These are phyloP conservation scores for Telmatochromis brachygnathus DNA, from an alignment of 2,113 vertebrate genomes.

Conservation along the genomic window DNA sequence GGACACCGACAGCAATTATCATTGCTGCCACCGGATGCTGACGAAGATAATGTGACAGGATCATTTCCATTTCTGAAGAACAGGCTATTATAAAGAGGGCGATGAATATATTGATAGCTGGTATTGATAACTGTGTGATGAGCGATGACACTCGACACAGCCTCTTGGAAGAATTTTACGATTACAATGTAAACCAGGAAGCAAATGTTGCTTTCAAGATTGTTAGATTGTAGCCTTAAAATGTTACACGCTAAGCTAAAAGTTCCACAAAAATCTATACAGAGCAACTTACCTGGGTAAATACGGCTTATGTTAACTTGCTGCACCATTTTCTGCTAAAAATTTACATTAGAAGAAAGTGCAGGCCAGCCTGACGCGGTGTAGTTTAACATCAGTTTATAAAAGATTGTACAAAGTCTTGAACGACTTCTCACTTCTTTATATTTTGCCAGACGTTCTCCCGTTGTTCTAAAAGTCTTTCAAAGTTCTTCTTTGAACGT, in stretches of 20 bases:
- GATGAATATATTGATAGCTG: not conserved
- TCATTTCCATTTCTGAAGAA: not conserved
- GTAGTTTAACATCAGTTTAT: accelerated
- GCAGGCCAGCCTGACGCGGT: not conserved
- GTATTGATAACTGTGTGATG: not conserved
- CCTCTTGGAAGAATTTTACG: not conserved
- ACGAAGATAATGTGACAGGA: not conserved
- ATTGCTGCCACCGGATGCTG: not conserved
- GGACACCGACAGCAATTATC: not conserved
- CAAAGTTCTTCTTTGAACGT: not conserved
- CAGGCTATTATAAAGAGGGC: not conserved
- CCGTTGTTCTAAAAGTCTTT: not conserved
- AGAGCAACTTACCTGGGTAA: accelerated
- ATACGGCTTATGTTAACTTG: not conserved
- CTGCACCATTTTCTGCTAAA: not conserved
- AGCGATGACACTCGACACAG: not conserved
- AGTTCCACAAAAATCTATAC: accelerated
- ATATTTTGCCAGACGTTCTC: not conserved
- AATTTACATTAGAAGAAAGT: accelerated
- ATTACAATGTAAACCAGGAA: not conserved
- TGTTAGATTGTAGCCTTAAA: not conserved
- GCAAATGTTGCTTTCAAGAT: not conserved
- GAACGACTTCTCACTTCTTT: not conserved
- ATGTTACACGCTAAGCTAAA: not conserved
- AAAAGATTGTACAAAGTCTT: not conserved